These are phyloP conservation scores for Trichopoda pennipes DNA, from an alignment of 2,888 invertebrate species.

Conservation along the genomic window DNA sequence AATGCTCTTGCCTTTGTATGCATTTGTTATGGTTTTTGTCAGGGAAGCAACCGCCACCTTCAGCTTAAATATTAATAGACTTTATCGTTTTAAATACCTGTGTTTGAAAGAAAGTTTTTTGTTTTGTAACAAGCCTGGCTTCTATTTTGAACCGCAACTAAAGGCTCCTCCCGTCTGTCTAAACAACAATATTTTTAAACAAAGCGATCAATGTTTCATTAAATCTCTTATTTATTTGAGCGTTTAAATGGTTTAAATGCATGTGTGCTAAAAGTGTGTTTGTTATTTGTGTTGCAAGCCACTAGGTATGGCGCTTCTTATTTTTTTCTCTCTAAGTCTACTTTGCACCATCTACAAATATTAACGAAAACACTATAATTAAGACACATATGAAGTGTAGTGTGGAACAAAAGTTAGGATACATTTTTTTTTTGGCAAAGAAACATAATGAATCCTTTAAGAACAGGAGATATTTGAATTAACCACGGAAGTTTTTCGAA, in stretches of 20 bases:
- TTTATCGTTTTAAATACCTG: constrained; percentile 33
- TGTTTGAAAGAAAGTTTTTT: background rate
- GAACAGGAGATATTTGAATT: no score
- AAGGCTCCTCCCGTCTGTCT: constrained; percentile 44
- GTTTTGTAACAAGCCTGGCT: constrained; percentile 26
- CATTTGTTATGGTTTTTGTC: background rate
- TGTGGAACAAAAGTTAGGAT: background rate
- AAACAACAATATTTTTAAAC: constrained; percentile 1
- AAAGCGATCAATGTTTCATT: constrained; percentile 22
- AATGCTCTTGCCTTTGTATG: background rate
- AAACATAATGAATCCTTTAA: no score
- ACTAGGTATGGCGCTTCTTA: constrained; percentile 74
- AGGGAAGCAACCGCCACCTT: constrained; percentile 29
- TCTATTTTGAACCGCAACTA: constrained; percentile 29
- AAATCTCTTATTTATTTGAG: background rate
- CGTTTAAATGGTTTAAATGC: constrained; percentile 1
- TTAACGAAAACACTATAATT: constrained; percentile 79
- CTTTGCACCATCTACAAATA: constrained; percentile 12
- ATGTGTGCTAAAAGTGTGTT: background rate
- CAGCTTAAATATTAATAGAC: constrained; percentile 43
- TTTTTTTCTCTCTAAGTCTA: constrained; percentile 45
- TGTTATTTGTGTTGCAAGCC: constrained; percentile 32
- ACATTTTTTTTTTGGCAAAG: no score
- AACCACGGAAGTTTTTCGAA: no score
- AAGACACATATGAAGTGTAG: constrained; percentile 76